phyloP scores from a whole-genome alignment of 2,888 invertebrate species.

The Drosophila yooni region DNA sequence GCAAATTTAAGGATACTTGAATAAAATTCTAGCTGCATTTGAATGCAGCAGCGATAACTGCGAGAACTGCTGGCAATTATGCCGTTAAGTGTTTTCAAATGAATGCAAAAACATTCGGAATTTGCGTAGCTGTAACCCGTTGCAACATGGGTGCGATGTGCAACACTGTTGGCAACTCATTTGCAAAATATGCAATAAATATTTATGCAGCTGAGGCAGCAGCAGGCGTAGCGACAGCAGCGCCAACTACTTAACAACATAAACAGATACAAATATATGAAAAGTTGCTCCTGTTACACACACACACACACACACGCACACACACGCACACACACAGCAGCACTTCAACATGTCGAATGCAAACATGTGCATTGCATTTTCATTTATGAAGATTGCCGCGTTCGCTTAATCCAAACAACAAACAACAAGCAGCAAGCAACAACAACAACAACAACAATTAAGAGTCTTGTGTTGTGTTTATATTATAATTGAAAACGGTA shows the following conservation, averaged over 20 bases:
- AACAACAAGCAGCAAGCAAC: not conserved
- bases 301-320: slow-evolving; percentile 14
- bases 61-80: slow-evolving; percentile 32
- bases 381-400: slow-evolving; percentile 70
- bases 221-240: slow-evolving; percentile 34
- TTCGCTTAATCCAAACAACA: slow-evolving; percentile 66
- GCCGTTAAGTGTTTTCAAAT: slow-evolving; percentile 41
- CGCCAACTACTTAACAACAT: slow-evolving; percentile 75
- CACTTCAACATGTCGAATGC: slow-evolving; percentile 14
- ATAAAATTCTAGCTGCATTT: slow-evolving; percentile 1
- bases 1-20: not conserved
- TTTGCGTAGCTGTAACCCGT: slow-evolving; percentile 11
- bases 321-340: slow-evolving; percentile 6
- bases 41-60: slow-evolving; percentile 16
- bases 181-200: slow-evolving; percentile 75
- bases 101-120: slow-evolving; percentile 48
- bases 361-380: slow-evolving; percentile 61
- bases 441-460: slow-evolving; percentile 11
- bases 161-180: slow-evolving; percentile 65
- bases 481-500: slow-evolving; percentile 66
- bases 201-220: slow-evolving; percentile 72
- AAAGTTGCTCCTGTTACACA: slow-evolving; percentile 58
- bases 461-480: slow-evolving; percentile 51
- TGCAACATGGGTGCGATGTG: slow-evolving; percentile 22
- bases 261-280: slow-evolving; percentile 78